Evolutionary conservation across 2,797 vertebrate species (phyloP).

Genomic region (Otolemur crassicaudatus): DNA sequence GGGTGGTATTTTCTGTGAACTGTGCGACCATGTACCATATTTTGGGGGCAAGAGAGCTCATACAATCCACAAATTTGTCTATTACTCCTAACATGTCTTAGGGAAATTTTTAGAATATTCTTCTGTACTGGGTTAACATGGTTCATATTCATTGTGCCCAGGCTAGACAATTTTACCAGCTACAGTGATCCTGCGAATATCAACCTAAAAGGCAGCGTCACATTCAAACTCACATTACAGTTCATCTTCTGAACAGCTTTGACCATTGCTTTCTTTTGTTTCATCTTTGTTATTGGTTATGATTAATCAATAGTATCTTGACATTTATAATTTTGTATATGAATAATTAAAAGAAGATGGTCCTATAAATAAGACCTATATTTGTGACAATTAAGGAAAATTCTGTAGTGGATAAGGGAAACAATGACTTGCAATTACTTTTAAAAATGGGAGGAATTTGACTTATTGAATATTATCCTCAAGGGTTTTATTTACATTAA

Average conservation of each 20-base stretch:
- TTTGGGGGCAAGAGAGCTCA: background rate
- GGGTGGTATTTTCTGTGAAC: background rate
- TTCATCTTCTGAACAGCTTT: background rate
- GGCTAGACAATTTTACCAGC: background rate
- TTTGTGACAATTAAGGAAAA: background rate
- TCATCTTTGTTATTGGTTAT: background rate
- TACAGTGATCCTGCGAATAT: background rate
- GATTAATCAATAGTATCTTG: background rate
- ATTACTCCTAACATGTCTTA: background rate
- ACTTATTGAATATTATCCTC: slow-evolving; percentile 28
- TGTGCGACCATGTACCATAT: background rate
- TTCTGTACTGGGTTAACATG: background rate
- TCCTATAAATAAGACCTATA: background rate
- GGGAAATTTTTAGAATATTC: background rate
- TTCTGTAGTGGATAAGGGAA: background rate
- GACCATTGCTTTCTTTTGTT: background rate
- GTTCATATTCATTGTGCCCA: background rate
- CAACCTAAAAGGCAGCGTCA: background rate
- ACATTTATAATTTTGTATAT: background rate
- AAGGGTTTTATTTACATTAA: background rate
- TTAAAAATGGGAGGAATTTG: background rate
- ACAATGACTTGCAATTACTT: background rate
- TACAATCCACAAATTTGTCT: background rate
- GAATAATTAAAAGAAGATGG: background rate
- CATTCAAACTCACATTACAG: background rate